Evolutionary conservation across 2,113 vertebrate genomes (phyloP), one percentile per base, ranked within the genome.

Genomic region (Nasalis larvatus): DNA sequence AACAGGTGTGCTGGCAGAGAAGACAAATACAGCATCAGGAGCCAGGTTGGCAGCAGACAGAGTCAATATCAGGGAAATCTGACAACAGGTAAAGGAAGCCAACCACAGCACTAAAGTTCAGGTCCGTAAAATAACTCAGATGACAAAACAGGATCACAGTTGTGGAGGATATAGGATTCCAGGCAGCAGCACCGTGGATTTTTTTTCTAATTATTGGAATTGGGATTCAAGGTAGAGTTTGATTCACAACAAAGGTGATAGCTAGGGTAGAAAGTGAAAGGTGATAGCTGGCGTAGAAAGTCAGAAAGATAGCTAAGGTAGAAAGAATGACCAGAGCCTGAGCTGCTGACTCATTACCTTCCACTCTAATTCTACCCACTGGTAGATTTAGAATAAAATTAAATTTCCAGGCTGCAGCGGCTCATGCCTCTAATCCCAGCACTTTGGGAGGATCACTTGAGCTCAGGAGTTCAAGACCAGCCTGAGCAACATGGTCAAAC

Each of bases 1-100:
- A 97, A 97, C 97, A 98, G 97, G 97, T 97, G 97, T 96, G 85
- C 95, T 97, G 95, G 97, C 96, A 89, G 58, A 56, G 45, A 94
- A 83, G 68, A 84, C 73, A 83, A 71, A 80, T 7, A 12, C 47
- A 89, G 95, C 96, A 96, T 92, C 94, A 89, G 92, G 89, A 92
- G 90, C 45, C 0, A 5, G 68, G 25, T 14, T 94, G 96, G 96
- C 98, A 97, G 91, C 35, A 80, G 94, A 11, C 83, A 97, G 45
- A 97, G 94, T 84, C 37, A 54, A n/a, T 86, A 91, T 95, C 80
- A 83, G 87, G 47, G 54, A 96, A 95, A 92, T 94, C 89, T 96
- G 96, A 92, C 86, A 95, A 60, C 60, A 63, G 77, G 93, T 68
- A 86, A 80, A 85, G 88, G 52, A 66, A 91, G 68, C 94, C 85